Conservation (phyloP, 2,113 vertebrate genomes). For the Semicossyphus pulcher region DNA sequence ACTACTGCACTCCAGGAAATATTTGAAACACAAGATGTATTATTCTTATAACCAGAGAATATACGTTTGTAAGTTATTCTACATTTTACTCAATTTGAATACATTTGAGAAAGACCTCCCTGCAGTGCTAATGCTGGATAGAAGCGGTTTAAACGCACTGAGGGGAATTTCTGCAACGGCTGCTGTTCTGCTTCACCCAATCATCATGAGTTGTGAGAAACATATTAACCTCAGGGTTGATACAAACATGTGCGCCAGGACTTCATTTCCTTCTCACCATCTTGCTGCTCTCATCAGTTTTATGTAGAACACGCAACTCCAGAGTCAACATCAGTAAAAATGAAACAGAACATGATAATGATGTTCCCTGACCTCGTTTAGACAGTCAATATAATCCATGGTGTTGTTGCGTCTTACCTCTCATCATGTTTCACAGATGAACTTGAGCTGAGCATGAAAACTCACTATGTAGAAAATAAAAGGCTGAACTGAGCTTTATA, state of each 20-base stretch:
- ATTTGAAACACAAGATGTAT: slow-evolving; percentile 10
- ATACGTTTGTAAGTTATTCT: slow-evolving; percentile 11
- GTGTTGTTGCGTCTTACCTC: slow-evolving; percentile 44
- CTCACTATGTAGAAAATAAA: background rate
- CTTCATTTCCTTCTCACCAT: slow-evolving; percentile 73
- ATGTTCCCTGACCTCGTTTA: slow-evolving; percentile 75
- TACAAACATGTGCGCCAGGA: slow-evolving; percentile 67
- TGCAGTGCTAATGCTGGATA: slow-evolving; percentile 17
- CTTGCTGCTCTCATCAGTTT: slow-evolving; percentile 78
- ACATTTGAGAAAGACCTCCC: slow-evolving; percentile 2
- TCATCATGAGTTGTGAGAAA: slow-evolving; percentile 64
- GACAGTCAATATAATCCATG: slow-evolving; percentile 55
- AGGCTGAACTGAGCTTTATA: slow-evolving; percentile 5
- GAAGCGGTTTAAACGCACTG: slow-evolving; percentile 10
- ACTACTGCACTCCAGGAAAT: slow-evolving; percentile 13
- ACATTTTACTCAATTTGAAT: slow-evolving; percentile 19
- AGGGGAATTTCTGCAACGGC: slow-evolving; percentile 50
- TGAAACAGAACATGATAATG: slow-evolving; percentile 65
- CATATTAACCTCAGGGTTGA: slow-evolving; percentile 75
- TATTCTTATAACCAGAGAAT: slow-evolving; percentile 11
- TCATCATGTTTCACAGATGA: background rate
- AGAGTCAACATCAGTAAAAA: slow-evolving; percentile 67
- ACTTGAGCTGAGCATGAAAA: background rate
- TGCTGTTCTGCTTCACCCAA: slow-evolving; percentile 61
- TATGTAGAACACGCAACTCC: slow-evolving; percentile 67